Conservation (phyloP, 2,113 vertebrate species). For the Centropus bengalensis region DNA sequence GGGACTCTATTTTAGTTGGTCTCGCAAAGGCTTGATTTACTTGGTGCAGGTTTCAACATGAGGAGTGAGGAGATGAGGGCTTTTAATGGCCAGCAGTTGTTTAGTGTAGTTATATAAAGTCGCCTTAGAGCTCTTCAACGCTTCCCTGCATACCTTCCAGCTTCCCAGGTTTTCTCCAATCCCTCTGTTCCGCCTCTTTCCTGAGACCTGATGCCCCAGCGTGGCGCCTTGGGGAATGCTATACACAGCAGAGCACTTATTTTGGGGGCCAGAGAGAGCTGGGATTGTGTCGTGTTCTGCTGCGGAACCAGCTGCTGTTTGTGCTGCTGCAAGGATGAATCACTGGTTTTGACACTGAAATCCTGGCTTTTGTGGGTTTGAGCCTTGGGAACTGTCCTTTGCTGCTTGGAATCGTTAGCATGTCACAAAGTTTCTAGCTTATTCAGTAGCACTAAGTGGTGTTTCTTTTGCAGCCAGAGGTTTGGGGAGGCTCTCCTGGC, state of each 20-base stretch:
- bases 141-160: background rate
- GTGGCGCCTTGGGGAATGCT: background rate
- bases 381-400: background rate
- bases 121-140: constrained; percentile 30
- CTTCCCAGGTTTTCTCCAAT: constrained; percentile 29
- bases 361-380: background rate
- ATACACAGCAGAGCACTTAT: background rate
- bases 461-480: background rate
- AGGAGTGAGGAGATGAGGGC: constrained; percentile 36
- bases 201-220: background rate
- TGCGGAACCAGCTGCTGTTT: constrained; percentile 57
- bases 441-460: background rate
- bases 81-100: constrained; percentile 67
- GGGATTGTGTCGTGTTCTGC: background rate
- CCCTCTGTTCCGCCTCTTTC: background rate
- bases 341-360: rapidly evolving
- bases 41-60: constrained; percentile 78
- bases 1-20: constrained; percentile 77
- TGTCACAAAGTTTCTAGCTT: background rate
- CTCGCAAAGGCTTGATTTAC: constrained; percentile 74
- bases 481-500: background rate
- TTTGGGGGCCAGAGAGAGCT: constrained; percentile 20
- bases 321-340: constrained; percentile 14
- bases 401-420: background rate
- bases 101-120: constrained; percentile 69